Base-by-base conservation (phyloP, 2,888 invertebrate genomes). In the Coleophora flavipennella region DNA sequence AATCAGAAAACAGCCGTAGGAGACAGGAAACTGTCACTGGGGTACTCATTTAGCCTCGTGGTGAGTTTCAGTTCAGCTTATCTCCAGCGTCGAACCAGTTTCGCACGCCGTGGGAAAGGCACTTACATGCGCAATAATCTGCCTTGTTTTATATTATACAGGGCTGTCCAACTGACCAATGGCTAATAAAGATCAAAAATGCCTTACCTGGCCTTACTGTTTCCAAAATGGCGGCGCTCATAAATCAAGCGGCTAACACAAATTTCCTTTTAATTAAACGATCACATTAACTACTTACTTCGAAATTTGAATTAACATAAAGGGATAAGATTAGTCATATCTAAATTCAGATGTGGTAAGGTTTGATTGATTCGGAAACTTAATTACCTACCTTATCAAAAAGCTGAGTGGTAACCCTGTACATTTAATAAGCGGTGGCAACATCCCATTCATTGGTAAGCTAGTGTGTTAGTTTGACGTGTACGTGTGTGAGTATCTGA, bases 31-130 rank as follows among this genome's bases (percentile, higher is more conserved):
- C 76, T 76, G 81, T 81, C 79, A 65, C 72, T 62, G 66, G 65
- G 69, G 67, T 62, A 76, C 74, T 77, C 79, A 81, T 79, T 80
- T 71, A 78, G 62, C 60, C 46, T 63, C 69, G 70, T 69, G 66
- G 71, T 72, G 65, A 72, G 72, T 71, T 75, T 73, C 74, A 76
- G 76, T 74, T 78, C 74, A 76, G 76, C 74, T 78, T 80, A 80
- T 76, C 80, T 70, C 63, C 57, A 62, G 51, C 59, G 48, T 50
- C 61, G 62, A 73, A 81, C 83, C 79, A 71, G 83, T 83, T 81
- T 75, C 55, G 79, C 81, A 74, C 64, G 62, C 67, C 83, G 83
- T 83, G 83, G 83, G 83, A 83, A 83, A 67, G 61, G 67, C 67
- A 58, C 72, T 67, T 66, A 72, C 74, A 70, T 58, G 66, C 71